These are phyloP conservation scores for Loripinus fragilis DNA, from an alignment of 2,888 invertebrate species.

Conservation along the genomic window DNA sequence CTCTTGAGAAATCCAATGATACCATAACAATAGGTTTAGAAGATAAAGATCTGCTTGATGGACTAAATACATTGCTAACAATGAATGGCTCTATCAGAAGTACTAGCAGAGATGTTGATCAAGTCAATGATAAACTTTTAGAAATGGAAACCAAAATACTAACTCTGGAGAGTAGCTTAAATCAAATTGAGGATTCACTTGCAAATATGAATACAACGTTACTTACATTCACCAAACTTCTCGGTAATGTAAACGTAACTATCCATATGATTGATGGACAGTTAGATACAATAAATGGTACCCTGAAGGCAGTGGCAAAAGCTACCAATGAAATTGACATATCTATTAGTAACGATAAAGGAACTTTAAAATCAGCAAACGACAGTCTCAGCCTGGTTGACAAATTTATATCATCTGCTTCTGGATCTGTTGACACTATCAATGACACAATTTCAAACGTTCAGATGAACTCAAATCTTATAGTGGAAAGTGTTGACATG, in stretches of 20 bases:
- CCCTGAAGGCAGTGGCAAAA: constrained; percentile 10
- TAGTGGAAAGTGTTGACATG: neutral
- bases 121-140: constrained; percentile 49
- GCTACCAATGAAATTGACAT: constrained; percentile 36
- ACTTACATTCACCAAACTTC: constrained; percentile 33
- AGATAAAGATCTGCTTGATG: constrained; percentile 45
- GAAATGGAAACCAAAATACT: constrained; percentile 30
- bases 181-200: constrained; percentile 31
- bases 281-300: constrained; percentile 34
- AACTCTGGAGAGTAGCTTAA: constrained; percentile 35
- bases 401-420: neutral
- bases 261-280: constrained; percentile 29
- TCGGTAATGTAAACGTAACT: constrained; percentile 41
- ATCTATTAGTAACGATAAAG: constrained; percentile 35
- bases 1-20: constrained; percentile 30
- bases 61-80: constrained; percentile 41
- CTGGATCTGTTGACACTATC: neutral
- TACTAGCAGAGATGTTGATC: constrained; percentile 46
- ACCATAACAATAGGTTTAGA: constrained; percentile 30
- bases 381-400: constrained; percentile 21
- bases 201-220: constrained; percentile 37
- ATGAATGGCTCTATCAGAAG: constrained; percentile 49
- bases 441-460: neutral
- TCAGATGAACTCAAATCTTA: neutral
- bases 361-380: constrained; percentile 34